Evolutionary conservation across 1,140 invertebrate species (phyloP).

Genomic region (Hydropsyche tenuis): DNA sequence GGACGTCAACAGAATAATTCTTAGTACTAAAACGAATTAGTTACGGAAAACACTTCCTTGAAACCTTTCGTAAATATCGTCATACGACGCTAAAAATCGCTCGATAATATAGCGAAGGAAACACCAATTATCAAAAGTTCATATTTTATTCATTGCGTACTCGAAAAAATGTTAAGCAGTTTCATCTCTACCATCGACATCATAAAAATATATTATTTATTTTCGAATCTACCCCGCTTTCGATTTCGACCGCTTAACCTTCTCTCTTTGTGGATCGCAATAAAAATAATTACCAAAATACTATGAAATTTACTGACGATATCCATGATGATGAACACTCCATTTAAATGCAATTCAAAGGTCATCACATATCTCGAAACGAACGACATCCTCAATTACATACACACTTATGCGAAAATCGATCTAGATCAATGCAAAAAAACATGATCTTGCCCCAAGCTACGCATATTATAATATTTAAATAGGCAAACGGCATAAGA

Average conservation of each 20-base stretch:
- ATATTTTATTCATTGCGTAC: not conserved
- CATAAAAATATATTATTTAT: not conserved
- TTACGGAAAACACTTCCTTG: not conserved
- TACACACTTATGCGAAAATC: not conserved
- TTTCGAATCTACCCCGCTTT: not conserved
- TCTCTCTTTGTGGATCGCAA: not conserved
- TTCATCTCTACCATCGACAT: too few species aligned
- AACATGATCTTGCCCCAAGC: conserved; percentile 4
- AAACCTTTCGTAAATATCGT: conserved; percentile 10
- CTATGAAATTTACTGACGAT: not conserved
- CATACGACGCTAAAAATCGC: not conserved
- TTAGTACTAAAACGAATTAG: conserved; percentile 4
- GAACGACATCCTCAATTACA: conserved; percentile 27
- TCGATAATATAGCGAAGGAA: not conserved
- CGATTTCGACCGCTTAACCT: not conserved
- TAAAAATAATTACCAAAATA: conserved; percentile 3
- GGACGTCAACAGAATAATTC: too few species aligned
- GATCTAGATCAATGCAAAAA: not conserved
- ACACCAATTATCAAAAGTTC: conserved; percentile 2
- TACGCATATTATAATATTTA: not conserved
- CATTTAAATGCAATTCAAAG: conserved; percentile 4
- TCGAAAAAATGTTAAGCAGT: too few species aligned
- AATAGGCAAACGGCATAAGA: not conserved
- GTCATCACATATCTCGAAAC: conserved; percentile 5
- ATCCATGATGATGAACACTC: not conserved